Base-by-base conservation (phyloP, 2,113 vertebrate species). In the Mus spicilegus region DNA sequence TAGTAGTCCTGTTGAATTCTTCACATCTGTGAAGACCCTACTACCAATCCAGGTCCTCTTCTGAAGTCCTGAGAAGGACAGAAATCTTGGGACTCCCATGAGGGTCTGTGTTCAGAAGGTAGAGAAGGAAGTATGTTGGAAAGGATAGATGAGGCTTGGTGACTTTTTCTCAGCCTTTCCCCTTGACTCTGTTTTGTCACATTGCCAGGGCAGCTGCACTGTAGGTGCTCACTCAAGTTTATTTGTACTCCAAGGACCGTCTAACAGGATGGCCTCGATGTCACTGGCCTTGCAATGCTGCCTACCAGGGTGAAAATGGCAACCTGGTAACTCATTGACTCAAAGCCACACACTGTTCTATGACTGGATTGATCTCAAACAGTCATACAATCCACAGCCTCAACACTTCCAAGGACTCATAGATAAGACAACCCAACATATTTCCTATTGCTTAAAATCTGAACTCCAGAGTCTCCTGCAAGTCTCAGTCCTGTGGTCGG, bases 201-300 rank as follows among this genome's bases (percentile, higher is more conserved):
- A n/a, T n/a, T n/a, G n/a, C 6, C 28, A 2, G 3, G 7, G 72
- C 17, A 9, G 24, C 63, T 58, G 0, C 2, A 0, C 10, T 26
- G 54, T 7, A n/a, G 42, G 26, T 42, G 6, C 16, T 26, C 0
- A 11, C 5, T 13, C 42, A 12, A 3, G 3, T 20, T n/a, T 33
- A 26, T 0, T 70, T n/a, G 1, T 0, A 12, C 1, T 22, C 51
- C 28, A 30, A 5, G 7, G 22, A 54, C 33, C 0, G 7, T 33
- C 39, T 33, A 36, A 33, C 6, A 28, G 7, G 2, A 19, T 33
- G 67, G 51, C 54, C 3, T 0, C 1, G 39, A 17, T 24, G 7
- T 33, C 30, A 22, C 39, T 26, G 12, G 17, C 4, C 24, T 33
- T 65, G 22, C 39, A 81, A 0, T 72, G 7, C 46, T 67, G 33